phyloP scores from a whole-genome alignment of 2,113 vertebrate genomes.

The Carassius auratus region DNA sequence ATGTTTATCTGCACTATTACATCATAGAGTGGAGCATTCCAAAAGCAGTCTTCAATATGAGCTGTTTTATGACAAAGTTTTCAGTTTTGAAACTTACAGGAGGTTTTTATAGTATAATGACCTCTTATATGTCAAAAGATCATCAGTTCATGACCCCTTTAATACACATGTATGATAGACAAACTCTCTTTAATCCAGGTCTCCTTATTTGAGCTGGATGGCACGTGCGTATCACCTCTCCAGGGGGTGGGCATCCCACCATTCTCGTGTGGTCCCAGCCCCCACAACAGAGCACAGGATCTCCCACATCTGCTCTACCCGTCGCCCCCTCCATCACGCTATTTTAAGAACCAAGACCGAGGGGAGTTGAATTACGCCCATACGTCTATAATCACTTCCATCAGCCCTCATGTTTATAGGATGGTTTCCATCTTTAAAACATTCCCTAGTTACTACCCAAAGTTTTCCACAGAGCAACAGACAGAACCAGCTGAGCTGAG shows the following conservation, averaged over 20 bases:
- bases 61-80: too few relatives aligned
- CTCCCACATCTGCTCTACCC: conserved; percentile 65
- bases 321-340: conserved; percentile 60
- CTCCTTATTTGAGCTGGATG: conserved; percentile 47
- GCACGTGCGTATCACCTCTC: conserved; percentile 53
- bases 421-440: conserved; percentile 63
- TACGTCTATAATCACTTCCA: conserved; percentile 77
- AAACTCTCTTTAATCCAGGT: not conserved
- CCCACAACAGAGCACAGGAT: conserved; percentile 70
- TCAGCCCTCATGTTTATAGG: conserved; percentile 62
- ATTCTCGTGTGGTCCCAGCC: conserved; percentile 58
- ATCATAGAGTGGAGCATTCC: too few relatives aligned
- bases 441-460: conserved; percentile 20
- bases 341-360: conserved; percentile 63
- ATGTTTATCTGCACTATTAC: too few relatives aligned
- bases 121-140: too few relatives aligned
- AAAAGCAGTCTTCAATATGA: too few relatives aligned
- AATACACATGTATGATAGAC: too few relatives aligned
- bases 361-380: conserved; percentile 73
- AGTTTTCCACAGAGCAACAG: not conserved
- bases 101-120: too few relatives aligned
- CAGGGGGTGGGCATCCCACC: conserved; percentile 58
- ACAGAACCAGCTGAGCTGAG: not conserved
- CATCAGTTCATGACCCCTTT: too few relatives aligned
- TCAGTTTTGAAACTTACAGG: too few relatives aligned